phyloP scores from a whole-genome alignment of 23 tunicate genomes.

The Ascidia mentula region DNA sequence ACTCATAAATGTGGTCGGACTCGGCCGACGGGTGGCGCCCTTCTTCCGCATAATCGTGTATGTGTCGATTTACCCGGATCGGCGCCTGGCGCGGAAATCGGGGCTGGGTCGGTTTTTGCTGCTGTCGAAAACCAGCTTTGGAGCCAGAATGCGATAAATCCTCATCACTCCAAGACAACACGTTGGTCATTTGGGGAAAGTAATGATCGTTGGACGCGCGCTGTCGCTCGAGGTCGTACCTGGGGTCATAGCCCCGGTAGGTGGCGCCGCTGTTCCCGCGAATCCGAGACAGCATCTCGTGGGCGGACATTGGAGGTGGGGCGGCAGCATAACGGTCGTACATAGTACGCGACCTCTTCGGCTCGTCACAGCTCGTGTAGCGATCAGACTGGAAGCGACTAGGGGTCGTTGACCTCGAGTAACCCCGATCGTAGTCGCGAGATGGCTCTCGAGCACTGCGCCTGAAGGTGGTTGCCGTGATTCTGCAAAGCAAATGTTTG shows the following conservation, averaged over 20 bases:
- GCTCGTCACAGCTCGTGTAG: not conserved
- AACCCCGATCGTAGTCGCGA: conserved; percentile 3
- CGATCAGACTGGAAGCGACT: not conserved
- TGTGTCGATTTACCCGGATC: conserved; percentile 54
- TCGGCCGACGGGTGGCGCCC: conserved; percentile 12
- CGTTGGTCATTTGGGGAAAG: conserved; percentile 44
- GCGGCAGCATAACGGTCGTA: conserved; percentile 40
- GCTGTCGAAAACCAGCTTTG: not conserved
- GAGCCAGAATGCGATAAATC: not conserved
- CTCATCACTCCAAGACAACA: conserved; percentile 5
- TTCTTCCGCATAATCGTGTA: conserved; percentile 32
- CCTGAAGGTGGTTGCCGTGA: not conserved
- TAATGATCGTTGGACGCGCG: conserved; percentile 20
- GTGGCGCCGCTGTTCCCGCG: not conserved
- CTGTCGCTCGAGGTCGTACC: not conserved
- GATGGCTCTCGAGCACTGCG: not conserved
- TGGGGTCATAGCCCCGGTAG: conserved; percentile 7
- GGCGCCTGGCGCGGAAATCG: conserved; percentile 30
- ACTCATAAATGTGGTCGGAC: conserved; percentile 57
- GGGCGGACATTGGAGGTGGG: conserved; percentile 39
- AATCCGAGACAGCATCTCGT: conserved; percentile 18
- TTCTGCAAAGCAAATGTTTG: not conserved
- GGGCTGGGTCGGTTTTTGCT: not conserved
- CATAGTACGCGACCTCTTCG: conserved; percentile 9
- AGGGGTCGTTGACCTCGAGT: conserved; percentile 9